Evolutionary conservation across 92 coral and sea anemone species (phyloP).

Genomic region (Palythoa grandis): DNA sequence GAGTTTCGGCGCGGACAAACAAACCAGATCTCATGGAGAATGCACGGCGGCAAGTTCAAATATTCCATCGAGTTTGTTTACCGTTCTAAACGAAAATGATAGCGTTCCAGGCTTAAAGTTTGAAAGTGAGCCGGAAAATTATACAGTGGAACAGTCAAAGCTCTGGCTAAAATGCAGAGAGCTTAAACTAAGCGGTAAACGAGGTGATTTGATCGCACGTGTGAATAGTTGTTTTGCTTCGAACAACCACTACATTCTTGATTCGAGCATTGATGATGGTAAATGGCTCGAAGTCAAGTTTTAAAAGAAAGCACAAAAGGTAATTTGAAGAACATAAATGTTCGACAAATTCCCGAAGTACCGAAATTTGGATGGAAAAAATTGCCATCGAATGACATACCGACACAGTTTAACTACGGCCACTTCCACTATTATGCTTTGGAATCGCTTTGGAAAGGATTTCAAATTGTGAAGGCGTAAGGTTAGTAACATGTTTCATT

Average conservation of each 20-base stretch:
- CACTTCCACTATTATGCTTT: constrained; percentile 57
- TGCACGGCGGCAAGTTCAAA: background rate
- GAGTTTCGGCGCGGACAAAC: no score
- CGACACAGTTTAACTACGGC: constrained; percentile 63
- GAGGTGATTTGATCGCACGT: no score
- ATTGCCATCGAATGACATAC: constrained; percentile 58
- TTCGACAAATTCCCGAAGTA: no score
- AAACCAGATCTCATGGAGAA: background rate
- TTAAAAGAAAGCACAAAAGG: no score
- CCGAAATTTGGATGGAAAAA: constrained; percentile 46
- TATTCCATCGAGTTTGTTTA: background rate
- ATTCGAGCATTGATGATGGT: no score
- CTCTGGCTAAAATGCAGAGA: no score
- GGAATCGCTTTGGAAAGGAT: constrained; percentile 23
- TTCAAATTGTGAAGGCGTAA: constrained; percentile 10
- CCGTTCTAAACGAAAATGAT: background rate
- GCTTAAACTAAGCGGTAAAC: no score
- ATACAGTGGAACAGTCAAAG: background rate
- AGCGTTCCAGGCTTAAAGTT: background rate
- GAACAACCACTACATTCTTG: no score
- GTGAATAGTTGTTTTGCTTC: no score
- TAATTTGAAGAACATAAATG: no score
- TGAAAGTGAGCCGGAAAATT: background rate
- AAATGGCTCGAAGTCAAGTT: no score
- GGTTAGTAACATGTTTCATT: no score